A percentile compares a stretch with the other conserved stretches of the same genome.
Conservation (phyloP, 92 coral and sea anemone genomes). For the Epizoanthus ramosus region DNA sequence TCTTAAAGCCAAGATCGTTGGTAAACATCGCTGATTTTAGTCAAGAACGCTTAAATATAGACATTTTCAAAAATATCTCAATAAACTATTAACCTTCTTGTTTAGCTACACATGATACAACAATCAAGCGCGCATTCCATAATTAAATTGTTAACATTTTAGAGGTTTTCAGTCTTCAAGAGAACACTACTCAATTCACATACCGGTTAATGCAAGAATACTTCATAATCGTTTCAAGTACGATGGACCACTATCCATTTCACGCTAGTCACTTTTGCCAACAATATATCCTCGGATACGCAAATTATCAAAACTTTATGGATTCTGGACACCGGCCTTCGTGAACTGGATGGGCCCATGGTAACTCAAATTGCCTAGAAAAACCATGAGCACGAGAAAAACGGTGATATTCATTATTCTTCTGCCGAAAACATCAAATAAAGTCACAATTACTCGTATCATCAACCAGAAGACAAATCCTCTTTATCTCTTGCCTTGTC, state of each 20-base stretch:
- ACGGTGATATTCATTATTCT: too few species aligned
- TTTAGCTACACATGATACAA: slow-evolving; percentile 46
- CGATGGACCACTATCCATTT: slow-evolving; percentile 5
- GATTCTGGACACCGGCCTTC: not conserved
- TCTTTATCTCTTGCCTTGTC: slow-evolving; percentile 53
- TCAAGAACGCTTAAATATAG: slow-evolving; percentile 43
- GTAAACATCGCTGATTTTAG: slow-evolving; percentile 44
- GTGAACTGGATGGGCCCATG: not conserved
- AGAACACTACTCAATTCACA: not conserved
- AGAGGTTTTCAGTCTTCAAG: not conserved
- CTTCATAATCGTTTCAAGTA: slow-evolving; percentile 10
- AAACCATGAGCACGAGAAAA: too few species aligned
- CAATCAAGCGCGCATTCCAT: slow-evolving; percentile 54
- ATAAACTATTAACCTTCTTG: slow-evolving; percentile 48
- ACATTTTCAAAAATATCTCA: slow-evolving; percentile 33
- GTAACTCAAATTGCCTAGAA: not conserved
- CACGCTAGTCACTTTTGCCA: not conserved
- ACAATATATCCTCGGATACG: not conserved
- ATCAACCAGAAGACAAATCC: not conserved
- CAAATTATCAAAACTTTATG: not conserved
- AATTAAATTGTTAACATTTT: slow-evolving; percentile 54
- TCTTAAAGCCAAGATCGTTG: slow-evolving; percentile 38
- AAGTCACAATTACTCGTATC: not conserved
- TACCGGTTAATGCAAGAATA: slow-evolving; percentile 2
- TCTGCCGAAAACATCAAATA: too few species aligned